phyloP scores from a whole-genome alignment of 2,888 invertebrate species.

The Drosophila aldrichi region DNA sequence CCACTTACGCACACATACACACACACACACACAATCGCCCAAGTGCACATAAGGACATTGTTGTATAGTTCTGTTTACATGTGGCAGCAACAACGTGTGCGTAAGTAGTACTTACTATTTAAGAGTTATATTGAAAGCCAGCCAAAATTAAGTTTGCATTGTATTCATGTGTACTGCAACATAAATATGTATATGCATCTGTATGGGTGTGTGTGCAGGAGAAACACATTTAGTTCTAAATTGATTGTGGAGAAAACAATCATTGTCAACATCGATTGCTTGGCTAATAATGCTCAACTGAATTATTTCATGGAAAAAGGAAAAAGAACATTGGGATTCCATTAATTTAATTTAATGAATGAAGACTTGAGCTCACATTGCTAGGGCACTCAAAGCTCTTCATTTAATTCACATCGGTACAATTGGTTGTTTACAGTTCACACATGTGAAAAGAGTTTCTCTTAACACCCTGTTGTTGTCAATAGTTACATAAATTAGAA shows the following conservation, averaged over 20 bases:
- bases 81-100: background rate
- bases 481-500: slow-evolving; percentile 71
- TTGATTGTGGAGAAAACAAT: background rate
- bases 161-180: too few species aligned
- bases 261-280: background rate
- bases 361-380: background rate
- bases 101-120: slow-evolving; percentile 7
- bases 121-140: background rate
- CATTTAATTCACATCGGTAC: slow-evolving; percentile 1
- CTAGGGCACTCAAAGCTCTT: background rate
- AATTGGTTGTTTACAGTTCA: slow-evolving; percentile 22
- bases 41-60: background rate
- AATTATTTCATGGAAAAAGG: background rate
- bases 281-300: too few species aligned
- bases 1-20: slow-evolving; percentile 24
- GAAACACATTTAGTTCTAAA: background rate
- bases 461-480: slow-evolving; percentile 59
- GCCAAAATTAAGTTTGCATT: too few species aligned
- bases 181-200: too few species aligned
- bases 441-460: slow-evolving; percentile 39
- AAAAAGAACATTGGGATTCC: slow-evolving; percentile 4
- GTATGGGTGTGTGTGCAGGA: too few species aligned
- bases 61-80: slow-evolving; percentile 1
- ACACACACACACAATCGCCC: slow-evolving; percentile 17
- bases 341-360: slow-evolving; percentile 1